Base-by-base conservation (phyloP, 2,797 vertebrate species). In the Myiotriccus ornatus region DNA sequence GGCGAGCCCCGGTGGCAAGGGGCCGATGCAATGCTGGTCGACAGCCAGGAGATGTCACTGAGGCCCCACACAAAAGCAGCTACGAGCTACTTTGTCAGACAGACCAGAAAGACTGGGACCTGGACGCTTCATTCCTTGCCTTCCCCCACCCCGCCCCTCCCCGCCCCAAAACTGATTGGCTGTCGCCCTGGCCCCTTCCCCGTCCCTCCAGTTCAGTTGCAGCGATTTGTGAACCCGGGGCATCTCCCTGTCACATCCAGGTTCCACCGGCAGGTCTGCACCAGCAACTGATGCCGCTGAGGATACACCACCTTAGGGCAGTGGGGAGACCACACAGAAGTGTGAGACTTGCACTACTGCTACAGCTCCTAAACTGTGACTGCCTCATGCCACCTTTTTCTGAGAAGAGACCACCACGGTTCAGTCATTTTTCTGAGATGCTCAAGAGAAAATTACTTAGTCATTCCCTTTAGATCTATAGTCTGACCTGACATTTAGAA, bases 271-370 rank as follows among this genome's bases (percentile, higher is more conserved):
- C 49, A 1, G 23, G 5, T 25, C 57, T 7, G 67, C 5, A 10
- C 70, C 70, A 1, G 76, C 52, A 2, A 0, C 25, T 0, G 28
- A 0, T 30, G 1, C 43, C 2, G 0, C 34, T 1, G 23, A 8
- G 44, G 8, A 2, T 0, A 8, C 24, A 1, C 3, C 0, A 6
- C 37, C 20, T 24, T 7, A 4, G 50, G 22, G 4, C 56, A 13
- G 20, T 0, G 10, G 35, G 8, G 52, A 35, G 32, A 10, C 2
- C 16, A 4, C 3, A 2, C 22, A 12, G 16, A 8, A 12, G 20
- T 0, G 8, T 5, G 4, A 24, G 69, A 53, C 18, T 24, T 13
- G 47, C 18, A 27, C 39, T 35, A 0, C 0, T 2, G 22, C 55
- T 28, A 22, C 16, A 3, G 62, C 63, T 64, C 41, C 65, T 9